Evolutionary conservation across 2,797 vertebrate species (phyloP), one percentile per base, ranked within the genome.

Genomic region (Myripristis murdjan): DNA sequence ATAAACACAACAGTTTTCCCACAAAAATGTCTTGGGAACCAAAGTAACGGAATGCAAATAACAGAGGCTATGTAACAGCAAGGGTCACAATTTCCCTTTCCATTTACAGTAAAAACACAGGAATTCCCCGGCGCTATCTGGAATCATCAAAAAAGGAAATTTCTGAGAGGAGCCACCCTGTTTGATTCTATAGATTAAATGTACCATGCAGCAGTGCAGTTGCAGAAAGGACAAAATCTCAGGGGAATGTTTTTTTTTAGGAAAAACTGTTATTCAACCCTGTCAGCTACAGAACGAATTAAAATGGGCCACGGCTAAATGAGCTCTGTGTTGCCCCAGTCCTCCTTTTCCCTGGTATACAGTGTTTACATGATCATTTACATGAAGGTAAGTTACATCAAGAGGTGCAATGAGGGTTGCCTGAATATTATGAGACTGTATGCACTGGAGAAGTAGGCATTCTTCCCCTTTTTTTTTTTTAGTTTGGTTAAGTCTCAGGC

Each of bases 1-100:
- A 74, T 64, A 79, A 85, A 83, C 71, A 55, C 11, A 2, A 33
- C 7, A 28, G 8, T 52, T 70, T 75, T 79, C 52, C 73, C 73
- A 61, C 18, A 28, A 10, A 23, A 43, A 51, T 2, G 51, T 71
- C 80, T 20, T 68, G 73, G 48, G 82, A 83, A 67, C 16, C 1
- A 31, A 31, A 63, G 23, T 1, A 2, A 61, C 22, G 60, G 23
- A 12, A 56, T 74, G 62, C 11, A 43, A 6, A n/a, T 39, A 18
- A 37, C 16, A 6, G 11, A 3, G 31, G 58, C 4, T 75, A 7
- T 35, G 22, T 35, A 24, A 61, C 20, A 51, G 64, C 46, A 73
- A 70, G 3, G 44, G 24, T 23, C 64, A 58, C 24, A 51, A 43
- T 10, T 62, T 73, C n/a, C 33, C 24, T 58, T 62, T 52, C 64